Percentiles rank a stretch among this genome's conserved stretches.
These are phyloP conservation scores for Leptodactylus fallax DNA, from an alignment of 2,797 vertebrate genomes.

Conservation along the genomic window DNA sequence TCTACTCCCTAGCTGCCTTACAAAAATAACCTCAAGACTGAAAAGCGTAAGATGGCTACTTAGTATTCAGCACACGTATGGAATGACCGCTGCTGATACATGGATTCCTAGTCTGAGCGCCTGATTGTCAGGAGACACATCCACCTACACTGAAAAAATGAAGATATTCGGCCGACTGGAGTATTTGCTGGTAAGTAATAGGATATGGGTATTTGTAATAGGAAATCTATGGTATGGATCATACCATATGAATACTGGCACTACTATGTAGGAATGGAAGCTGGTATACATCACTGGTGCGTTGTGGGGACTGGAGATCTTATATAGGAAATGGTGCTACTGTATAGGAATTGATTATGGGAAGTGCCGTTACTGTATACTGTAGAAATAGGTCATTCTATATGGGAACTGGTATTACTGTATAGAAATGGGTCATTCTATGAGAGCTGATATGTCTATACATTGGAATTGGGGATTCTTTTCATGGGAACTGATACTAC, in stretches of 20 bases:
- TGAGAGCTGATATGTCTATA: neutral
- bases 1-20: constrained; percentile 17
- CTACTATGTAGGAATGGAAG: neutral
- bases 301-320: no score
- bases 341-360: neutral
- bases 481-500: neutral
- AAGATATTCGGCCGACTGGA: constrained; percentile 83
- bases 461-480: neutral
- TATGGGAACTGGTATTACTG: neutral
- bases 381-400: neutral
- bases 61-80: constrained; percentile 54
- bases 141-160: constrained; percentile 71
- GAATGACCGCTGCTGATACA: constrained; percentile 24
- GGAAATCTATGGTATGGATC: neutral
- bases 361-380: no score
- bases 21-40: neutral
- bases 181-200: constrained; percentile 81
- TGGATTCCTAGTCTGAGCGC: neutral
- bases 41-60: constrained; percentile 59
- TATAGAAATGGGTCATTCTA: neutral
- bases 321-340: no score
- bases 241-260: neutral
- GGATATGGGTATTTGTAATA: neutral
- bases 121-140: constrained; percentile 21
- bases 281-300: neutral